Percentiles rank a stretch among this genome's conserved stretches.
phyloP scores from a whole-genome alignment of 2,797 vertebrate genomes.

The Acanthornis magna region DNA sequence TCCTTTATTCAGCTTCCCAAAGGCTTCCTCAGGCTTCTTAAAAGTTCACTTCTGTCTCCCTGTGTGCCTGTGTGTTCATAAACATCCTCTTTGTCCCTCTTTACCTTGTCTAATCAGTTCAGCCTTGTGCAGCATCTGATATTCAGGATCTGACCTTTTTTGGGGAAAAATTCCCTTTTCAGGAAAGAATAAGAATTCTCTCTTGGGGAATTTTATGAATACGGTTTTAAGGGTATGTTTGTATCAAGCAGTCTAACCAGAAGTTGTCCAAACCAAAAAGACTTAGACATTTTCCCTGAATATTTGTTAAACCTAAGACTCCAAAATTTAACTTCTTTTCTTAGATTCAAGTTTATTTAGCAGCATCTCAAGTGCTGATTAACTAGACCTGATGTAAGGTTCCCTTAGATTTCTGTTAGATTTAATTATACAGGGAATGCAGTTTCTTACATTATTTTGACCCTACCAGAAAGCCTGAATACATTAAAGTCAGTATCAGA shows the following conservation, averaged over 20 bases:
- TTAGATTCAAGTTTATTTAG: background rate
- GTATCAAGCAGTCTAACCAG: background rate
- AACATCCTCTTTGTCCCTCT: background rate
- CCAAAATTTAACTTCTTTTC: background rate
- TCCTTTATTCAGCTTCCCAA: background rate
- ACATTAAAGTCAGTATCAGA: constrained; percentile 2
- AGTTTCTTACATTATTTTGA: constrained; percentile 11
- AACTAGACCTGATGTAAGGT: background rate
- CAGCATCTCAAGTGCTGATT: constrained; percentile 3
- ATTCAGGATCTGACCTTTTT: background rate
- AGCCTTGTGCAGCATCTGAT: background rate
- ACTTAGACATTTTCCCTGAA: background rate
- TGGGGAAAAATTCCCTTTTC: background rate
- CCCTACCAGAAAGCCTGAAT: background rate
- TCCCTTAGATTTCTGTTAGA: constrained; percentile 16
- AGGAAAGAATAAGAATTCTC: background rate
- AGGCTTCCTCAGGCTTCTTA: background rate
- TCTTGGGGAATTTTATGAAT: background rate
- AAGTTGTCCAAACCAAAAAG: background rate
- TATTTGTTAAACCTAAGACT: background rate
- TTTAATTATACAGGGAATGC: constrained; percentile 19
- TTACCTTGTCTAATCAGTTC: background rate
- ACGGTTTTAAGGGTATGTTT: background rate
- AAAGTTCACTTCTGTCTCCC: background rate
- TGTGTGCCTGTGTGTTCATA: background rate